phyloP scores from a whole-genome alignment of 2,797 vertebrate species.

The Cyprinella venusta region DNA sequence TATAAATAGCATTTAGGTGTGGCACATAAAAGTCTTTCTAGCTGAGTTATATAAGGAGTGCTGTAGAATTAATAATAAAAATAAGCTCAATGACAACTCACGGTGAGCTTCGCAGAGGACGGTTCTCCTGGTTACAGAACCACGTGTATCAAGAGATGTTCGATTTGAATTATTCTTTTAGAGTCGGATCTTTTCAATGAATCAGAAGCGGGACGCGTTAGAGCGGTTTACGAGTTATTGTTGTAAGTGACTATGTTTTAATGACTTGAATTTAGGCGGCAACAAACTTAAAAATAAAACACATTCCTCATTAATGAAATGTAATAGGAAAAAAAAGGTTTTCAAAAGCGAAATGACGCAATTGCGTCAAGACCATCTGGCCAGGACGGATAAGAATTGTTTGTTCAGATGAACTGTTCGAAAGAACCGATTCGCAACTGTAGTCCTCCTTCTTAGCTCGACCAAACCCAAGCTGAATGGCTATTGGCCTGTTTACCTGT shows the following conservation, averaged over 20 bases:
- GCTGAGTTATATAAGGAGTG: neutral
- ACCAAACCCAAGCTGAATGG: accelerated
- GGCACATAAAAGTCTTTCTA: neutral
- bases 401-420: neutral
- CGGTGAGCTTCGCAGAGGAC: slow-evolving; percentile 75
- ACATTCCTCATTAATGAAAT: neutral
- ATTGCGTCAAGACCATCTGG: neutral
- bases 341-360: neutral
- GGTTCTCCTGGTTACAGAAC: slow-evolving; percentile 37
- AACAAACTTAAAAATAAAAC: too few relatives aligned
- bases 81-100: slow-evolving; percentile 64
- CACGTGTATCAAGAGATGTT: neutral
- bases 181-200: slow-evolving; percentile 9
- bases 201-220: neutral
- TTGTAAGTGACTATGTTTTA: neutral
- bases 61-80: neutral
- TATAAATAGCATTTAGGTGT: neutral
- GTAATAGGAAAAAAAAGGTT: neutral
- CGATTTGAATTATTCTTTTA: slow-evolving; percentile 10
- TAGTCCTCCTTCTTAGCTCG: slow-evolving; percentile 44
- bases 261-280: neutral
- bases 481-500: slow-evolving; percentile 52
- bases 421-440: neutral
- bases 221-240: neutral
- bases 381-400: neutral